Evolutionary conservation across 2,113 vertebrate species (phyloP).

Genomic region (Dipodomys ordii): DNA sequence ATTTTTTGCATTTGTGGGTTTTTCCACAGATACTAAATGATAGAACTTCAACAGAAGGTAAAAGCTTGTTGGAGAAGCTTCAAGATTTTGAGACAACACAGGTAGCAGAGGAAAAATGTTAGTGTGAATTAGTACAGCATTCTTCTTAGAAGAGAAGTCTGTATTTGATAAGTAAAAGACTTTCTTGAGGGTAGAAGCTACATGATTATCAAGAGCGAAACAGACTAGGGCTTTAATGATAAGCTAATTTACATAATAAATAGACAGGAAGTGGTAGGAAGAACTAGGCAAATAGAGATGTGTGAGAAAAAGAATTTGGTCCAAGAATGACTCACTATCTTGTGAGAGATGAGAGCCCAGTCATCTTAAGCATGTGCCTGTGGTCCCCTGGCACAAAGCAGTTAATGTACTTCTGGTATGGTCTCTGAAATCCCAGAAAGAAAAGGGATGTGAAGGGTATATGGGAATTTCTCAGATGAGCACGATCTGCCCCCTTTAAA

Average conservation of each 20-base stretch:
- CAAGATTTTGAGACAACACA: not conserved
- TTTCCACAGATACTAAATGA: constrained; percentile 15
- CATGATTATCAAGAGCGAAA: not conserved
- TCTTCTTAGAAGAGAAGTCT: not conserved
- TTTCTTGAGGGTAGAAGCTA: not conserved
- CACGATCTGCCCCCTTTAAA: not conserved
- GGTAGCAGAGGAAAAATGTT: not conserved
- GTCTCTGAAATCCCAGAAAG: not conserved
- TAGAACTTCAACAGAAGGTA: not conserved
- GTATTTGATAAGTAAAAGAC: not conserved
- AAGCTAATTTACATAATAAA: not conserved
- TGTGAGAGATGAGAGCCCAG: not conserved
- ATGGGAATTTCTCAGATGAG: not conserved
- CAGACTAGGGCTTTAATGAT: not conserved
- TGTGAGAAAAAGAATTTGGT: not conserved
- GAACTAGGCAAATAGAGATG: not conserved
- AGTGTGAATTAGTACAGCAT: constrained; percentile 3
- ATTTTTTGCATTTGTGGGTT: not conserved
- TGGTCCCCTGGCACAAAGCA: not conserved
- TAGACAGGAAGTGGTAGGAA: not conserved
- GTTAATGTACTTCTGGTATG: not conserved
- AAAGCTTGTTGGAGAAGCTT: not conserved
- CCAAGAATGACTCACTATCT: not conserved
- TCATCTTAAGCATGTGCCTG: not conserved
- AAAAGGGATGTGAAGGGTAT: not conserved